Percentiles rank a stretch among this genome's conserved stretches.
These are phyloP conservation scores for Anagyrus pseudococci DNA, from an alignment of 2,888 invertebrate genomes.

Conservation along the genomic window DNA sequence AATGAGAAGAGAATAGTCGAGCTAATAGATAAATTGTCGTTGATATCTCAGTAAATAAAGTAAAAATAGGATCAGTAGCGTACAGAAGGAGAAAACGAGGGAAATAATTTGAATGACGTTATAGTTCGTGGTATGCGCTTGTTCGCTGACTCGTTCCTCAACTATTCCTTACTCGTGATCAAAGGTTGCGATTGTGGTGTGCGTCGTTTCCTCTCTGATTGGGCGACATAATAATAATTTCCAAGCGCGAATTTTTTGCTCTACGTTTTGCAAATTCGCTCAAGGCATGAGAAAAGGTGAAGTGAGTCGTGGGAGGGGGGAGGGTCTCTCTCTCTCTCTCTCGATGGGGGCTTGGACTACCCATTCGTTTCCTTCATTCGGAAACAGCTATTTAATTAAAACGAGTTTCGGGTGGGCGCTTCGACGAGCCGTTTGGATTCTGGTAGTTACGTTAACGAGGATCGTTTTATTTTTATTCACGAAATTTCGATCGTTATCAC, in stretches of 20 bases:
- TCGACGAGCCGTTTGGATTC: conserved; percentile 2
- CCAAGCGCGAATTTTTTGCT: conserved; percentile 12
- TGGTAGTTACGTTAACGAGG: conserved; percentile 34
- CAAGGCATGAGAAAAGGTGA: too few relatives aligned
- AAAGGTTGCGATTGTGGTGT: conserved; percentile 24
- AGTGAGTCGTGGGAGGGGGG: too few relatives aligned
- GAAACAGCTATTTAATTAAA: conserved; percentile 39
- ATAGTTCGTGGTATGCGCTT: conserved; percentile 8
- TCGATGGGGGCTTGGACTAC: conserved; percentile 16
- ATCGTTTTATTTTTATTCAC: conserved; percentile 26
- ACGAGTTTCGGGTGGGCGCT: conserved; percentile 38
- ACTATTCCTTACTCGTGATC: conserved; percentile 28
- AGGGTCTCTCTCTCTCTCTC: conserved; percentile 10
- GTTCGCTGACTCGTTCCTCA: conserved; percentile 22
- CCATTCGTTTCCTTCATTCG: conserved; percentile 33
- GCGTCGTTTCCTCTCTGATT: conserved; percentile 30
- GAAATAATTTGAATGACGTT: conserved; percentile 1
- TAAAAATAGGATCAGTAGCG: too few relatives aligned
- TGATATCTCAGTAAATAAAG: not conserved
- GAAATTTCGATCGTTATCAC: conserved; percentile 37
- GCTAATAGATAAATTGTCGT: too few relatives aligned
- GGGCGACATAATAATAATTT: conserved; percentile 29
- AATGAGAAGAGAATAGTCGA: too few relatives aligned
- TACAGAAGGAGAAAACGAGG: too few relatives aligned
- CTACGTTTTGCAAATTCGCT: too few relatives aligned